These are phyloP conservation scores for Microtus ochrogaster DNA, from an alignment of 2,113 vertebrate species.

Conservation along the genomic window DNA sequence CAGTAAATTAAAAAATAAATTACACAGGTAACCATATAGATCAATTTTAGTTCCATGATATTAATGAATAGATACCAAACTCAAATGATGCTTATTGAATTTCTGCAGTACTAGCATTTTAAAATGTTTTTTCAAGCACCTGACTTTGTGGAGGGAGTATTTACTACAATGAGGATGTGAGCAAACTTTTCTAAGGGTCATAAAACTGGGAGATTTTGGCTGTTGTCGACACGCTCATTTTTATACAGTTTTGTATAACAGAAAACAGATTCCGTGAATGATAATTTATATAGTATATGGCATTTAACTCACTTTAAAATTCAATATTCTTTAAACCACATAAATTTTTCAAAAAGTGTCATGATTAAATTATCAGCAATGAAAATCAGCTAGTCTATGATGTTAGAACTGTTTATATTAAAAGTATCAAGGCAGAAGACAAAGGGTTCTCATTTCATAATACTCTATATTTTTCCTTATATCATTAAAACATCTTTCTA, in stretches of 20 bases:
- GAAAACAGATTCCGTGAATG: neutral
- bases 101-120: neutral
- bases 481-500: neutral
- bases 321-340: neutral
- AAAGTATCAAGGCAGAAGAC: neutral
- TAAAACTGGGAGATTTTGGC: neutral
- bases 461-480: neutral
- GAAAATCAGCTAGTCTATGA: neutral
- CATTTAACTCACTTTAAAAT: neutral
- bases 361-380: neutral
- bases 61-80: neutral
- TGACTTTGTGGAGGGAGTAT: neutral
- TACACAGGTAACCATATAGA: neutral
- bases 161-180: neutral
- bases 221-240: neutral
- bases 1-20: neutral
- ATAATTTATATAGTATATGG: neutral
- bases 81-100: neutral
- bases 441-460: neutral
- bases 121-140: neutral
- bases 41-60: neutral
- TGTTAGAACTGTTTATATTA: conserved; percentile 32
- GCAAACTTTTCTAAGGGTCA: neutral
- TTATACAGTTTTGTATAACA: neutral
- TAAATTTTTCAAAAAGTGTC: neutral